A percentile compares a stretch with the other conserved stretches of the same genome.
These are phyloP conservation scores for Mellilla xanthometata DNA, from an alignment of 2,888 invertebrate species.

Conservation along the genomic window DNA sequence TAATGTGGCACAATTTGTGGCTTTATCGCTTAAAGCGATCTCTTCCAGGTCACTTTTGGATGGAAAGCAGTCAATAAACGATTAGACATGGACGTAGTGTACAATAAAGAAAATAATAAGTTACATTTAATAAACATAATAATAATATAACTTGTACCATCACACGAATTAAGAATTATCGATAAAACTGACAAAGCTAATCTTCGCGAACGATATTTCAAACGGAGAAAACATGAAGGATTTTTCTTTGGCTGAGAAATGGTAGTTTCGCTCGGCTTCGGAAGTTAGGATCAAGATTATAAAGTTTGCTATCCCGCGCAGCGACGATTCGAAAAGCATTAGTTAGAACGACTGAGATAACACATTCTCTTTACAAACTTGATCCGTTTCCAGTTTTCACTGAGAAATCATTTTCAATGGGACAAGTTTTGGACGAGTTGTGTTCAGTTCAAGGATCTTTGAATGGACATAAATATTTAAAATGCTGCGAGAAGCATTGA, in stretches of 20 bases:
- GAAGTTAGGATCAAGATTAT: constrained; percentile 64
- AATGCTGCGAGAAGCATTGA: too few relatives aligned
- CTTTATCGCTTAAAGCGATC: too few relatives aligned
- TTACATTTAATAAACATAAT: too few relatives aligned
- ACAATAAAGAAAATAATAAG: too few relatives aligned
- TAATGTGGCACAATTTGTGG: too few relatives aligned
- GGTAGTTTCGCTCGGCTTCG: constrained; percentile 50
- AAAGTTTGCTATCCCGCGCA: constrained; percentile 53
- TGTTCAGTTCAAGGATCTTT: background rate
- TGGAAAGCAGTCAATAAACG: too few relatives aligned
- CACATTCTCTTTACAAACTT: constrained; percentile 55
- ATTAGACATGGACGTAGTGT: too few relatives aligned
- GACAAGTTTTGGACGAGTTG: constrained; percentile 31
- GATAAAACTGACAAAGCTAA: background rate
- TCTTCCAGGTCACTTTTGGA: too few relatives aligned
- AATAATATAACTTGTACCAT: background rate
- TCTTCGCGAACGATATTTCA: constrained; percentile 5
- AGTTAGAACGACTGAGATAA: constrained; percentile 54
- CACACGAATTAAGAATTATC: constrained; percentile 12
- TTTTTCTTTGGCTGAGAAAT: constrained; percentile 37
- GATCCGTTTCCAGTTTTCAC: constrained; percentile 33
- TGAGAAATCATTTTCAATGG: constrained; percentile 39
- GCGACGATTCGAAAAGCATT: constrained; percentile 52
- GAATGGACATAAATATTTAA: background rate
- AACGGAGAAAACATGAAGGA: constrained; percentile 20